These are phyloP conservation scores for Heterochromis multidens DNA, from an alignment of 2,113 vertebrate species.

Conservation along the genomic window DNA sequence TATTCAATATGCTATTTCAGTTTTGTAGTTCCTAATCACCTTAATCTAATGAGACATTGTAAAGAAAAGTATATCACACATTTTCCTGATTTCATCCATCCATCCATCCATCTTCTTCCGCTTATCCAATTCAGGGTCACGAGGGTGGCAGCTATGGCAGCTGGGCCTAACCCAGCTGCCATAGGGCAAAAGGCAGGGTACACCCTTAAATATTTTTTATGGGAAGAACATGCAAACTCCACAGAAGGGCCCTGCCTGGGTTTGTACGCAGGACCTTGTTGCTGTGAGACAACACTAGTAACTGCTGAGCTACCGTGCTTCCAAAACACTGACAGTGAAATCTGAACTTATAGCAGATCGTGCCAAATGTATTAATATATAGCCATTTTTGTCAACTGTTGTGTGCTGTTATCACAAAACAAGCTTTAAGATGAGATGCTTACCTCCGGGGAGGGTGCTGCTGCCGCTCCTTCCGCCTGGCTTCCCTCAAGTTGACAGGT, in stretches of 20 bases:
- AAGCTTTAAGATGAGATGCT: neutral
- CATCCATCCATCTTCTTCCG: too few species aligned
- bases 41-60: neutral
- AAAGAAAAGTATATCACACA: neutral
- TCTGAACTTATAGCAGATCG: neutral
- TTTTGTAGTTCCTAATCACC: neutral
- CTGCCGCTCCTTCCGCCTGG: slow-evolving; percentile 85
- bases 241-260: neutral
- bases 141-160: too few species aligned
- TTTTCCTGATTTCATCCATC: too few species aligned
- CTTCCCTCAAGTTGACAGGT: slow-evolving; percentile 81
- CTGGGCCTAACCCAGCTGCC: too few species aligned
- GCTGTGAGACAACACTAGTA: neutral
- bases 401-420: neutral
- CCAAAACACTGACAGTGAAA: neutral
- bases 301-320: neutral
- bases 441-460: slow-evolving; percentile 87
- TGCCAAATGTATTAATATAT: neutral
- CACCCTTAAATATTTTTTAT: too few species aligned
- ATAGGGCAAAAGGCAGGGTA: too few species aligned
- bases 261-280: neutral
- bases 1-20: neutral
- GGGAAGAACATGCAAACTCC: neutral
- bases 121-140: too few species aligned
- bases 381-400: neutral